Evolutionary conservation across 2,797 vertebrate genomes (phyloP), one percentile per base, ranked within the genome.

Genomic region (Pangasius krempfi): DNA sequence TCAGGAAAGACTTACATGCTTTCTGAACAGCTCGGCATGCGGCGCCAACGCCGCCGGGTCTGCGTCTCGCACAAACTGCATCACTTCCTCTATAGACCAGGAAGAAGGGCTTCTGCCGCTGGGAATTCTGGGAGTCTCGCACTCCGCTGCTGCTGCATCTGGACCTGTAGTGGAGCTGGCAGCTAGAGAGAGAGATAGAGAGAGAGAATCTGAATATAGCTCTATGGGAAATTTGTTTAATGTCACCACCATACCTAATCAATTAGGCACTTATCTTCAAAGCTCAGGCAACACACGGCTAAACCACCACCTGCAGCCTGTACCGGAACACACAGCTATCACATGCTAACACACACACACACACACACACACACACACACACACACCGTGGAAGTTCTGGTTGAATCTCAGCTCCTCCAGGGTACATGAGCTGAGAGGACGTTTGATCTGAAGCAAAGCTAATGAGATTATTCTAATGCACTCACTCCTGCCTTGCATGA

Each of bases 21-120:
- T 98, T 90, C 97, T 97, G 93, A 99, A 99, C 58, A 99, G 97
- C 87, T 99, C 97, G 0, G 97, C 97, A 3, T 99, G 97, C 54
- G 97, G 97, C 27, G 96, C 97, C 89, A 99, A 94, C 0, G 97
- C 96, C 5, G 96, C 95, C 64, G 98, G 98, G 94, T 99, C 98
- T 8, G 97, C 98, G 88, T 98, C 96, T 93, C 97, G 97, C 92
- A 99, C 97, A 92, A 98, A 99, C 94, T 94, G 95, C 95, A 99
- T 98, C 88, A 99, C 98, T 95, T 99, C 98, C 82, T 99, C 98
- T 90, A 99, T 97, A 90, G 97, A 97, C 98, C 98, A 99, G 88
- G 93, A 95, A 1, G 97, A 95, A 18, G 98, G 98, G 93, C 95
- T 96, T 89, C 94, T 96, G 87, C 91, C 96, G 86, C 91, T 90